phyloP scores from a whole-genome alignment of 2,888 invertebrate genomes.

The Agrotis puta region DNA sequence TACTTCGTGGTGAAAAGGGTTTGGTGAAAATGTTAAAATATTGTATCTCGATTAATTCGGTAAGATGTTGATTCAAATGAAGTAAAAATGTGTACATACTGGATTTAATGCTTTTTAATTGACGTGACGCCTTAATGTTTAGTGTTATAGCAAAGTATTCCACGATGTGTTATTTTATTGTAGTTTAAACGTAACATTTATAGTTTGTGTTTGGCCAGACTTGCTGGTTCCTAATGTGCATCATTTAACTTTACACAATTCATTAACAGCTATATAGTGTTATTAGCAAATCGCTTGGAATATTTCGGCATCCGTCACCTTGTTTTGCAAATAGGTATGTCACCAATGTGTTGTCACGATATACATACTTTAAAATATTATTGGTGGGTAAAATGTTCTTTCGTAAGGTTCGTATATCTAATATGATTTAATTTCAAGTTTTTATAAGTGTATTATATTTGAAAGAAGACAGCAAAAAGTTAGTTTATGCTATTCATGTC shows the following conservation, averaged over 20 bases:
- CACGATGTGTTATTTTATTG: slow-evolving; percentile 35
- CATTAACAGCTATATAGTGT: slow-evolving; percentile 28
- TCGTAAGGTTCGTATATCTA: slow-evolving; percentile 23
- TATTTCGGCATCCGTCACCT: slow-evolving; percentile 9
- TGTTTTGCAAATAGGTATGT: slow-evolving; percentile 25
- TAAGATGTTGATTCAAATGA: slow-evolving; percentile 41
- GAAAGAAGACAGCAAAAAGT: not conserved
- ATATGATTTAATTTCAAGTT: slow-evolving; percentile 15
- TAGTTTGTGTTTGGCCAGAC: slow-evolving; percentile 32
- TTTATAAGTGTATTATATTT: slow-evolving; percentile 11
- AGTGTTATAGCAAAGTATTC: slow-evolving; percentile 35
- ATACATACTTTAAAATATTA: not conserved
- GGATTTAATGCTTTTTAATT: slow-evolving; percentile 28
- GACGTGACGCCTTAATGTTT: slow-evolving; percentile 42
- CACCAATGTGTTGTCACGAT: slow-evolving; percentile 21
- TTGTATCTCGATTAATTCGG: slow-evolving; percentile 35
- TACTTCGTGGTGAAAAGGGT: slow-evolving; percentile 62
- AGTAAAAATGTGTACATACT: slow-evolving; percentile 54
- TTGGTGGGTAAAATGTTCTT: no score
- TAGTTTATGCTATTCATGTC: slow-evolving; percentile 11
- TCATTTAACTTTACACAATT: slow-evolving; percentile 29
- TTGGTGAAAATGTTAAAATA: slow-evolving; percentile 19
- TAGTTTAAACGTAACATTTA: slow-evolving; percentile 23
- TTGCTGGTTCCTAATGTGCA: slow-evolving; percentile 17
- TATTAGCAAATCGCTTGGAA: slow-evolving; percentile 35